phyloP scores from a whole-genome alignment of 1,140 invertebrate species.

The Leptopilina boulardi region DNA sequence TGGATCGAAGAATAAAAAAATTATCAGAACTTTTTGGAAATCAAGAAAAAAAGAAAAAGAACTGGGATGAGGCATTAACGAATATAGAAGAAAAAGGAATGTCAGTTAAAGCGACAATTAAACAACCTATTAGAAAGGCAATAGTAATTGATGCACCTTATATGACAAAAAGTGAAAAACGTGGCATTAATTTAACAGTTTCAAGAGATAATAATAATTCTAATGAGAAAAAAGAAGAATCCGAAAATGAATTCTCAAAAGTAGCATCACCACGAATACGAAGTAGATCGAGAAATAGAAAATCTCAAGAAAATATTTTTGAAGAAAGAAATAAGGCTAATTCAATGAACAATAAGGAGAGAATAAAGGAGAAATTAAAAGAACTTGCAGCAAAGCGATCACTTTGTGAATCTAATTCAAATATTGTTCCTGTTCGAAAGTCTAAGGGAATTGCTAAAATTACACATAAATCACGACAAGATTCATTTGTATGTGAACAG shows the following conservation, averaged over 20 bases:
- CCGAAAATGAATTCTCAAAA: background rate
- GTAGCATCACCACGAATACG: background rate
- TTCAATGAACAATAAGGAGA: background rate
- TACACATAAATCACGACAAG: slow-evolving; percentile 1
- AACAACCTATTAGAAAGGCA: background rate
- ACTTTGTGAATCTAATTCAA: background rate
- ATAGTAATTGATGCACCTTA: background rate
- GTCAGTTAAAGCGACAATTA: background rate
- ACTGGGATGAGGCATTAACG: background rate
- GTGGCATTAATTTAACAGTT: background rate
- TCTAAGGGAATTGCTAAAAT: background rate
- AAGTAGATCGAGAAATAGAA: background rate
- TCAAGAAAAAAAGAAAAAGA: background rate
- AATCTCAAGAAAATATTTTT: background rate
- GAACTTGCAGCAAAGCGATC: background rate
- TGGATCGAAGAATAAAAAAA: background rate
- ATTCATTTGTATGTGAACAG: background rate
- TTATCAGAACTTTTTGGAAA: background rate
- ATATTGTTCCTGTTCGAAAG: background rate
- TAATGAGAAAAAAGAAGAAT: background rate
- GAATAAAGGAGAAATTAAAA: slow-evolving; percentile 12
- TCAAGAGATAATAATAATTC: background rate
- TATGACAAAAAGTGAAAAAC: background rate
- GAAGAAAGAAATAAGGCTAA: background rate
- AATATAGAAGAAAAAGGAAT: background rate